Base-by-base conservation (phyloP, 2,113 vertebrate species). In the Zapornia atra region DNA sequence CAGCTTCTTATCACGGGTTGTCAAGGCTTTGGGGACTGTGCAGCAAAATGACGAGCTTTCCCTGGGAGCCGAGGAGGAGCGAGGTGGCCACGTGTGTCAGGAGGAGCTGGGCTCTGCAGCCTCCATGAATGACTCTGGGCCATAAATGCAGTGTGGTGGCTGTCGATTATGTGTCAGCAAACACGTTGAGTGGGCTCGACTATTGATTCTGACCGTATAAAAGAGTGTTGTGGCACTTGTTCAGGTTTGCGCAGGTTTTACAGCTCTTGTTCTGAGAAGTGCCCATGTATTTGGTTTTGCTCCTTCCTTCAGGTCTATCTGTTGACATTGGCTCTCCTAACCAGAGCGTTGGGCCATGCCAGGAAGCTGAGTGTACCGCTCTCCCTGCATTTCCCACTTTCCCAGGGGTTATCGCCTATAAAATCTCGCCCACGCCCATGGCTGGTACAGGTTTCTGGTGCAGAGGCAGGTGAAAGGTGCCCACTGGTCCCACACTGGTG, bases 271-370 rank as follows among this genome's bases (percentile, higher is more conserved):
- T 97, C 93, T 75, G 46, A 91, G 68, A 96, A 97, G 97, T 94
- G 64, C 94, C 88, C 81, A 38, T 57, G 77, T 97, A 93, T 97
- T 97, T 97, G 92, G 94, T 72, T 97, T 97, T 97, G 90, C 80
- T 93, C 89, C 90, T 88, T 97, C 95, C 95, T 91, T 91, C 86
- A 91, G 92, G 94, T 78, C 96, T 94, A 9, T 76, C 80, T 97
- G 92, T 97, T 97, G 97, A 97, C 97, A 94, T 94, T 97, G 96
- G 97, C 97, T 95, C 92, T 85, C 87, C 90, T 65, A 68, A 78
- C 34, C 83, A 83, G 88, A 90, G 89, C 11, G 5, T 44, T 94
- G 77, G 80, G 94, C 96, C 87, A 82, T 26, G 91, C 80, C 96
- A 95, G 92, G 94, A 96, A 94, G 91, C 64, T 72, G 90, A 87